Conservation (phyloP, 2,888 invertebrate species). For the Drosophila formosana region DNA sequence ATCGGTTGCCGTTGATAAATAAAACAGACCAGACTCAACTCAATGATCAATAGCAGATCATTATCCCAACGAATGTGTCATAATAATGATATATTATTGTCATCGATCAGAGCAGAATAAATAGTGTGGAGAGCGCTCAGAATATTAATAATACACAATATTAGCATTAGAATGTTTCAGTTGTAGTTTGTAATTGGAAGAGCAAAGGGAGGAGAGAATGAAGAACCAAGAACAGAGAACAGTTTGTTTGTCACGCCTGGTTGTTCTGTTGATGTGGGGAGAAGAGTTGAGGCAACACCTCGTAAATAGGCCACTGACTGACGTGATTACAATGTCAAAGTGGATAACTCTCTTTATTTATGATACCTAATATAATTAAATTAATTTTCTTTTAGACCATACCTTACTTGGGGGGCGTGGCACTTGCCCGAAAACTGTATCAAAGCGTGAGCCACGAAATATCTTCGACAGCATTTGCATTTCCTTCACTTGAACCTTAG, state of each 20-base stretch:
- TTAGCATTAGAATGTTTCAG: slow-evolving; percentile 18
- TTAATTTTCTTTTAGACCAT: slow-evolving; percentile 36
- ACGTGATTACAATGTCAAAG: slow-evolving; percentile 76
- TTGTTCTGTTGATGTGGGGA: slow-evolving; percentile 25
- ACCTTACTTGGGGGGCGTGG: slow-evolving; percentile 55
- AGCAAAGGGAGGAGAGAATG: slow-evolving; percentile 3
- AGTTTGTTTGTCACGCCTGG: slow-evolving; percentile 58
- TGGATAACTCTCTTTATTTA: slow-evolving; percentile 68
- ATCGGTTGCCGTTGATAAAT: slow-evolving; percentile 24
- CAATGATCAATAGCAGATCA: slow-evolving; percentile 11
- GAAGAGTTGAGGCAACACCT: slow-evolving; percentile 39
- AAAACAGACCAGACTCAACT: slow-evolving; percentile 1
- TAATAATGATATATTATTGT: slow-evolving; percentile 11
- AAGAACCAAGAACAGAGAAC: background rate
- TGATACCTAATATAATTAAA: slow-evolving; percentile 71
- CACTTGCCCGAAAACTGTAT: slow-evolving; percentile 57
- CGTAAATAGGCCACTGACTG: slow-evolving; percentile 67
- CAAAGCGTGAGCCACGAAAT: slow-evolving; percentile 68
- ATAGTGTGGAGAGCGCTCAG: slow-evolving; percentile 5
- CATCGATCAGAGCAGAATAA: background rate
- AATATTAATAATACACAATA: slow-evolving; percentile 17
- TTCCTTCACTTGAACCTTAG: slow-evolving; percentile 42
- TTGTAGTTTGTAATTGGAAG: slow-evolving; percentile 38
- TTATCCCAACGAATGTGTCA: slow-evolving; percentile 25
- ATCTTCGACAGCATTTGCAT: slow-evolving; percentile 64